These are phyloP conservation scores for Lochmaea crataegi DNA, from an alignment of 2,888 invertebrate species.

Conservation along the genomic window DNA sequence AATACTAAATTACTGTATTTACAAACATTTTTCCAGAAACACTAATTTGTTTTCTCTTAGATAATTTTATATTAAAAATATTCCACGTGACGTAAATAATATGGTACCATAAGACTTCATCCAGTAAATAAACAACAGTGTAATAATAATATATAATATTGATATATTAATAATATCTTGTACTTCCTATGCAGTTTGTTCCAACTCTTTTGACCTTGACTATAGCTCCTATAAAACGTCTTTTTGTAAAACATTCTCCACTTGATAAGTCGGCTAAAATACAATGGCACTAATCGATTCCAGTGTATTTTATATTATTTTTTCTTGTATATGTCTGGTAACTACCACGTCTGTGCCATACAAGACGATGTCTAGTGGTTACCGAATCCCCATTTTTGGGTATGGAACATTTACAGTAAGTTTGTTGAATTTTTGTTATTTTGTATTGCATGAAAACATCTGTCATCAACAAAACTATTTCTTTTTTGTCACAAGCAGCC, in stretches of 20 bases:
- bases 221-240: background rate
- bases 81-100: background rate
- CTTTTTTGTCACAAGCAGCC: no score
- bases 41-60: background rate
- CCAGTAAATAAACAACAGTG: background rate
- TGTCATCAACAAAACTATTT: no score
- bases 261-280: background rate
- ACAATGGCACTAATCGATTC: background rate
- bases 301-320: background rate
- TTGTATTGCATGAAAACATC: no score
- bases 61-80: background rate
- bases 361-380: slow-evolving; percentile 13
- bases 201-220: background rate
- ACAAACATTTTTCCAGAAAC: background rate
- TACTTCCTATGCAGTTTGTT: background rate
- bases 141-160: background rate
- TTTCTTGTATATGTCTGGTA: background rate
- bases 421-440: background rate
- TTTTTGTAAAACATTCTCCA: background rate
- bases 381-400: slow-evolving; percentile 47
- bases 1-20: no score
- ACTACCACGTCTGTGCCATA: background rate
- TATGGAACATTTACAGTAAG: slow-evolving; percentile 49
- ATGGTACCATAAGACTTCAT: background rate
- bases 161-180: slow-evolving; percentile 4